A percentile compares a stretch with the other conserved stretches of the same genome.
phyloP scores from a whole-genome alignment of 2,888 invertebrate species.

The Melikaiella ostensackeni region DNA sequence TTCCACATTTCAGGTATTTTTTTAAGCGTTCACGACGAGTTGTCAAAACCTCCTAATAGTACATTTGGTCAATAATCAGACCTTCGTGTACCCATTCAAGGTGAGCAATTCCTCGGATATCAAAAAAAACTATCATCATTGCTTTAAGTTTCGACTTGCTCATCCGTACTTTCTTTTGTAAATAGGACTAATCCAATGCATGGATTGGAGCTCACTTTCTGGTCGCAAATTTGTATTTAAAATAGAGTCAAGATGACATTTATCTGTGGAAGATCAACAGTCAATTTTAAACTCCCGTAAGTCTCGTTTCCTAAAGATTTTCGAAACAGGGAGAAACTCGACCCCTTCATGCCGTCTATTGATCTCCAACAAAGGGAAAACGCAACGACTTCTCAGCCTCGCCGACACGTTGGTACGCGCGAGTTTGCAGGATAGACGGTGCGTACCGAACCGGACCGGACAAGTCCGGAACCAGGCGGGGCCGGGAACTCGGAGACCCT shows the following conservation, averaged over 20 bases:
- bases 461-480: conserved; percentile 26
- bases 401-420: conserved; percentile 4
- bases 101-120: too few species aligned
- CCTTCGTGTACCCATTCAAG: too few species aligned
- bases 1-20: too few species aligned
- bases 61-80: too few species aligned
- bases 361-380: conserved; percentile 32
- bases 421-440: conserved; percentile 6
- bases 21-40: too few species aligned
- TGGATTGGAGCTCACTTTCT: too few species aligned
- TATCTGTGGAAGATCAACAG: neutral
- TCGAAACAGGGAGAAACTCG: conserved; percentile 30
- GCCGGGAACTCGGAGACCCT: conserved; percentile 51
- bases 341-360: conserved; percentile 5
- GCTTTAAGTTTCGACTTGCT: too few species aligned
- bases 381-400: conserved; percentile 10
- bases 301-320: conserved; percentile 9
- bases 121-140: too few species aligned
- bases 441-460: conserved; percentile 34
- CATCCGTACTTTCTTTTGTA: too few species aligned
- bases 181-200: too few species aligned
- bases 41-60: too few species aligned
- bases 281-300: neutral
- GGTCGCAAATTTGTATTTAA: too few species aligned
- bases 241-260: neutral